Evolutionary conservation across 1,140 invertebrate genomes (phyloP), one percentile per base, ranked within the genome.

Genomic region (Bombus ignitus): DNA sequence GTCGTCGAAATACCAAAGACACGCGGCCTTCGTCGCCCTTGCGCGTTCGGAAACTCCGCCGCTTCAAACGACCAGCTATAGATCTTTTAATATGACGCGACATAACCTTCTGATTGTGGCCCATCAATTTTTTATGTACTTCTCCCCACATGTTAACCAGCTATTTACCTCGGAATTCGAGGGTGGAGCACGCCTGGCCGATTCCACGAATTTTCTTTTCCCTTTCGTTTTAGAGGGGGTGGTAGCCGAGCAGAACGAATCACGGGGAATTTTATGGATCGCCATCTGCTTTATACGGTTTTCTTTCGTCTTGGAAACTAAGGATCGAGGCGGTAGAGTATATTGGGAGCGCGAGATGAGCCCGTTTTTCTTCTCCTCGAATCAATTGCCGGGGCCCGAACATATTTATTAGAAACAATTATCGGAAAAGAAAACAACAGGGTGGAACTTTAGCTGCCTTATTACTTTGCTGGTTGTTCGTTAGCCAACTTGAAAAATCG

Each of bases 81-180:
- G 85, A 91, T 89, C 74, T 90, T 91, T 90, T 89, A 87, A 88
- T 88, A 91, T 77, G 76, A 83, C 88, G 90, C 88, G 85, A 80
- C 88, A 90, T 83, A 75, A 81, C 79, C 90, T 84, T 78, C 82
- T 82, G 90, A 91, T 91, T 90, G 88, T 53, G 47, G 47, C 88
- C 35, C 44, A n/a, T 73, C 76, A 53, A 53, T 66, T 83, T 90
- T 92, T 91, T 89, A 91, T 90, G 74, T 76, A 87, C 90, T 88
- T 75, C 62, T 59, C 74, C 68, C 85, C 53, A 32, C 75, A 66
- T 83, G 81, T 86, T 89, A 89, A 89, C 74, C 76, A 39, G 79
- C 68, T 84, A 88, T 88, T 90, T 86, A 86, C 83, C 73, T 44
- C 37, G 81, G 8, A 25, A 74, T 15, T 42, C 65, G 76, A 65